phyloP scores from a whole-genome alignment of 2,888 invertebrate species.

The Diplolepis rosae region DNA sequence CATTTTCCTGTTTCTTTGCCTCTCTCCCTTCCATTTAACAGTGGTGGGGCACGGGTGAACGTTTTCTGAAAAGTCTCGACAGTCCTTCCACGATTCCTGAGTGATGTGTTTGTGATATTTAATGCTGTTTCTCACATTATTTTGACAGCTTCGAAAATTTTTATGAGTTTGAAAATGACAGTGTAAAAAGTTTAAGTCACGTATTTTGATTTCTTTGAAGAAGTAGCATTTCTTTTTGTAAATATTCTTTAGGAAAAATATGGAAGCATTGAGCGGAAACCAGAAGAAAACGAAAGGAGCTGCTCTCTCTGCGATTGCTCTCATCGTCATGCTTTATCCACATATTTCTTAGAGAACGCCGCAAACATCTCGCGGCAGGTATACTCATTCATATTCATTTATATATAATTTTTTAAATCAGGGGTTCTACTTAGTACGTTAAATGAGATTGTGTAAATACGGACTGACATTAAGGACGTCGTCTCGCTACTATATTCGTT shows the following conservation, averaged over 20 bases:
- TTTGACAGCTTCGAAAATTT: background rate
- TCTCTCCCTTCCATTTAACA: background rate
- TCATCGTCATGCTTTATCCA: background rate
- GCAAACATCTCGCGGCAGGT: background rate
- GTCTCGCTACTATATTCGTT: too few relatives aligned
- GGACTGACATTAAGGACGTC: too few relatives aligned
- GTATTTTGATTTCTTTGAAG: background rate
- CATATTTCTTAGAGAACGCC: background rate
- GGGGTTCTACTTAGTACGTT: too few relatives aligned
- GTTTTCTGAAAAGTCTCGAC: conserved; percentile 1
- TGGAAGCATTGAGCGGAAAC: background rate
- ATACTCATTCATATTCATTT: background rate
- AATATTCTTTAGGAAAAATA: background rate
- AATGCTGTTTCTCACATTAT: background rate
- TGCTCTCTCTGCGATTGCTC: background rate
- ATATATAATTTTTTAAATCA: too few relatives aligned
- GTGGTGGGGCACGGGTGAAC: background rate
- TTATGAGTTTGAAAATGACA: background rate
- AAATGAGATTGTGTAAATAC: too few relatives aligned
- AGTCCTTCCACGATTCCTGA: background rate
- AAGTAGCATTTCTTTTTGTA: background rate
- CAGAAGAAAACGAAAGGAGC: background rate
- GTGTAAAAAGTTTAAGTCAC: background rate
- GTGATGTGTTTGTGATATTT: background rate
- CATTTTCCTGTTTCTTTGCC: background rate